Percentiles rank a stretch among this genome's conserved stretches.
Evolutionary conservation across 2,797 vertebrate species (phyloP).

Genomic region (Dermochelys coriacea): DNA sequence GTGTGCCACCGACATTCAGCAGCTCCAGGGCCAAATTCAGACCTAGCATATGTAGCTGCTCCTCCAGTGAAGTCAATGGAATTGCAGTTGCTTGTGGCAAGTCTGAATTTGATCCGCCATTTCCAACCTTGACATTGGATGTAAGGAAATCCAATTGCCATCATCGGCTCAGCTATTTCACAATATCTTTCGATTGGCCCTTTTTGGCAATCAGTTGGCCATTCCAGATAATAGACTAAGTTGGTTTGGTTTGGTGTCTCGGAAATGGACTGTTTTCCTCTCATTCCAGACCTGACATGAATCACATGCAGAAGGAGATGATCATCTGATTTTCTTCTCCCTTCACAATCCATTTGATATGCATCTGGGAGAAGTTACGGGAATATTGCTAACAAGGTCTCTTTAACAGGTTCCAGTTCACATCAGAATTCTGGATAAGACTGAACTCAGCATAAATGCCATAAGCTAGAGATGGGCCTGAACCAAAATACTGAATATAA

Average conservation of each 20-base stretch:
- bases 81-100: not conserved
- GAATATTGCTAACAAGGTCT: not conserved
- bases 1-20: not conserved
- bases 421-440: not conserved
- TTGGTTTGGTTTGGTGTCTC: not conserved
- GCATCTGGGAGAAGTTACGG: not conserved
- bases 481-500: not conserved
- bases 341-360: not conserved
- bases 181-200: not conserved
- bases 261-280: not conserved
- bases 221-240: not conserved
- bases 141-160: constrained; percentile 2
- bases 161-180: not conserved
- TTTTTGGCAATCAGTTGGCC: not conserved
- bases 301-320: not conserved
- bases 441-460: not conserved
- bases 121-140: not conserved
- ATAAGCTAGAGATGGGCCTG: not conserved
- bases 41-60: not conserved
- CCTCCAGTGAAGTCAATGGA: not conserved
- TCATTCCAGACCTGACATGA: not conserved
- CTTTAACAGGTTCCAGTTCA: not conserved
- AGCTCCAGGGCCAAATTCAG: not conserved
- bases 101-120: not conserved
- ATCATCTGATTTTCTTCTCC: not conserved